Conservation (phyloP, 2,888 invertebrate genomes). For the Salticus scenicus region DNA sequence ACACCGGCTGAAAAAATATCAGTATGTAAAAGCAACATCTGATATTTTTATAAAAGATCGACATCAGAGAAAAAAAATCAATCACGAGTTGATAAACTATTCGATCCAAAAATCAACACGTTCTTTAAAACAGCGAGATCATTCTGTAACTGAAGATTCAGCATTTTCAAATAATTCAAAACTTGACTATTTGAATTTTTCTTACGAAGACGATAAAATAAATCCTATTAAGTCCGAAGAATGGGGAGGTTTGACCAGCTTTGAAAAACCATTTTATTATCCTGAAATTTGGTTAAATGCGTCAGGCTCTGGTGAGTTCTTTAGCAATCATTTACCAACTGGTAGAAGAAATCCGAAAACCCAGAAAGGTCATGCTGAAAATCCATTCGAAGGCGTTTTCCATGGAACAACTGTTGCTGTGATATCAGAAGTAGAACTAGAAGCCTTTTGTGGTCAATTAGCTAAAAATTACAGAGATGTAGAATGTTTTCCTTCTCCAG, state of each 20-base stretch:
- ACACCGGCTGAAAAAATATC: not conserved
- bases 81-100: not conserved
- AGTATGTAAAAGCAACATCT: not conserved
- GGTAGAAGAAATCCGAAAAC: slow-evolving; percentile 25
- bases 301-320: slow-evolving; percentile 45
- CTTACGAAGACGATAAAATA: not conserved
- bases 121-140: not conserved
- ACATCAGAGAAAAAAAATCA: not conserved
- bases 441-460: slow-evolving; percentile 77
- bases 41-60: not conserved
- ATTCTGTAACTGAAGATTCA: not conserved
- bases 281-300: slow-evolving; percentile 46
- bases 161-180: not conserved
- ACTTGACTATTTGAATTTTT: not conserved
- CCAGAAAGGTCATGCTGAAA: slow-evolving; percentile 28
- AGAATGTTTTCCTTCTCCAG: slow-evolving; percentile 84
- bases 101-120: not conserved
- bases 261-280: not conserved
- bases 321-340: slow-evolving; percentile 32
- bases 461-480: slow-evolving; percentile 73
- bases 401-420: slow-evolving; percentile 75
- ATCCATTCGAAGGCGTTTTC: slow-evolving; percentile 75
- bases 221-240: slow-evolving; percentile 16
- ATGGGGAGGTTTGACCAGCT: slow-evolving; percentile 46
- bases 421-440: slow-evolving; percentile 72